Evolutionary conservation across 30 jellyfish, hydroid and myxozoan species (phyloP).

Genomic region (Aurelia sp.): DNA sequence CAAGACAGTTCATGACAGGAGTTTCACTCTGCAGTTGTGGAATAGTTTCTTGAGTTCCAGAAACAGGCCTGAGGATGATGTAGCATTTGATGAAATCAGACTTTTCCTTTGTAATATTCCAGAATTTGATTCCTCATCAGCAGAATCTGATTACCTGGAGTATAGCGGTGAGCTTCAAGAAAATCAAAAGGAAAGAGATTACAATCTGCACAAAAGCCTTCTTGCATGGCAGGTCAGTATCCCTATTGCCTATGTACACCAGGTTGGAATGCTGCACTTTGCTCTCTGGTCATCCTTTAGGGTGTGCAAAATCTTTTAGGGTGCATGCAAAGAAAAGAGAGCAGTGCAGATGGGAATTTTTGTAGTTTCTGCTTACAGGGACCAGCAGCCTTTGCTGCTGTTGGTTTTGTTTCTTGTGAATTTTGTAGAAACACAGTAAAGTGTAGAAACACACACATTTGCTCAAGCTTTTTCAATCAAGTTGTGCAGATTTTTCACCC

Average conservation of each 20-base stretch:
- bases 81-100: slow-evolving; percentile 76
- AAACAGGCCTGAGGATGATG: slow-evolving; percentile 78
- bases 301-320: no score
- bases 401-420: no score
- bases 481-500: no score
- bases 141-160: slow-evolving; percentile 60
- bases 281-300: background rate
- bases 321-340: no score
- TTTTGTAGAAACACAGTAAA: no score
- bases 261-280: background rate
- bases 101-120: slow-evolving; percentile 80
- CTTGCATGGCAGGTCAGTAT: slow-evolving; percentile 76
- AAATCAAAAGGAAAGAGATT: slow-evolving; percentile 58
- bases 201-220: slow-evolving; percentile 59
- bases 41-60: slow-evolving; percentile 81
- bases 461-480: no score
- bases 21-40: slow-evolving; percentile 80
- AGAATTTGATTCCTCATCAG: slow-evolving; percentile 64
- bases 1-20: slow-evolving; percentile 81
- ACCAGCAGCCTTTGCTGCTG: no score
- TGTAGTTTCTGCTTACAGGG: no score
- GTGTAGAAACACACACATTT: no score
- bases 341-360: no score
- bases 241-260: no score
- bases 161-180: slow-evolving; percentile 55